phyloP scores from a whole-genome alignment of 1,140 invertebrate species.

The Wasmannia auropunctata region DNA sequence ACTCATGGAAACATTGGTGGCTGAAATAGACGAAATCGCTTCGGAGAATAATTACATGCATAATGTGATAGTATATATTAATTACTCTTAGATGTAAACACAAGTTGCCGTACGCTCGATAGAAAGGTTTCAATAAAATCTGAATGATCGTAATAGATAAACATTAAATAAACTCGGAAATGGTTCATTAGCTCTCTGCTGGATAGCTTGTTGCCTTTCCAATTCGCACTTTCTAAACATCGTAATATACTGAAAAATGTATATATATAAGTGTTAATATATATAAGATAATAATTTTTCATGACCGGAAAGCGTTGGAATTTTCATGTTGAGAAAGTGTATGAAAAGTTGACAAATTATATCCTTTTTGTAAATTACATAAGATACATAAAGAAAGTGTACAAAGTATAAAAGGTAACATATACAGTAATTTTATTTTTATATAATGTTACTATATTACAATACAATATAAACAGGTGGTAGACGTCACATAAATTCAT shows the following conservation, averaged over 20 bases:
- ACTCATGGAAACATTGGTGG: neutral
- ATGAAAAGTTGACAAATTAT: neutral
- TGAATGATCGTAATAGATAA: neutral
- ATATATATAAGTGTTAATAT: neutral
- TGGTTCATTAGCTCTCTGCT: neutral
- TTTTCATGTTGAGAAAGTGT: neutral
- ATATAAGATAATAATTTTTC: neutral
- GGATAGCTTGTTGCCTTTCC: neutral
- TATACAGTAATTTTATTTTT: constrained; percentile 52
- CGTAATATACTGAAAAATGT: neutral
- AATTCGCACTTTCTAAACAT: neutral
- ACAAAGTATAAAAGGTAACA: constrained; percentile 23
- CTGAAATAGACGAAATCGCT: neutral
- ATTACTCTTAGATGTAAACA: neutral
- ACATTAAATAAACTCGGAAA: neutral
- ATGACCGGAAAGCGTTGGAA: neutral
- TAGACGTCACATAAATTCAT: constrained; percentile 50
- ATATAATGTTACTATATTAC: constrained; percentile 50
- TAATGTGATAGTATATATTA: neutral
- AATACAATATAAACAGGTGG: constrained; percentile 48
- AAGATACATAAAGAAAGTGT: neutral
- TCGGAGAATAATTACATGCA: neutral
- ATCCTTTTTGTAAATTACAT: neutral
- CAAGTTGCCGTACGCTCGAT: neutral
- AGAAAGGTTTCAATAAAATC: neutral